Evolutionary conservation across 2,113 vertebrate species (phyloP).

Genomic region (Brienomyrus longianalis): DNA sequence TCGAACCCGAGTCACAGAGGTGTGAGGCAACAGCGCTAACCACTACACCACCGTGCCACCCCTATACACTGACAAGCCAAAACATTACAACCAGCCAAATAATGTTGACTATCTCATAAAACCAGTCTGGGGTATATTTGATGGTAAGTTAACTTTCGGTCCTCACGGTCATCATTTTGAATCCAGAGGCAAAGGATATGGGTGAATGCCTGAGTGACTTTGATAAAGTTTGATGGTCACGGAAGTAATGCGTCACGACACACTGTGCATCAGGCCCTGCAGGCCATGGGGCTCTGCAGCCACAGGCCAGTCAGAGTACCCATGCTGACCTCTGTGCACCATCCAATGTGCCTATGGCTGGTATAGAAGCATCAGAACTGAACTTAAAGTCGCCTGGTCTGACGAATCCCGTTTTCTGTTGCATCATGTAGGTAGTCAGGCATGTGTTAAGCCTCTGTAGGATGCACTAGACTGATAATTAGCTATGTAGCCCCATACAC

Average conservation of each 20-base stretch:
- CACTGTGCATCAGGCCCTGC: neutral
- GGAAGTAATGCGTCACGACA: neutral
- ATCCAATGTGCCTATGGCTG: neutral
- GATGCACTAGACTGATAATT: neutral
- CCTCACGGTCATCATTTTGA: neutral
- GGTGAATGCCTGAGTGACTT: neutral
- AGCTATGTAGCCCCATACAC: neutral
- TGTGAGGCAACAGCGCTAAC: too few relatives aligned
- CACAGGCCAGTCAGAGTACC: neutral
- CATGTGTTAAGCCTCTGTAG: neutral
- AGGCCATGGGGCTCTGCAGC: too few relatives aligned
- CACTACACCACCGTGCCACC: too few relatives aligned
- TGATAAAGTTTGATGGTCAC: neutral
- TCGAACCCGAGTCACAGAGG: too few relatives aligned
- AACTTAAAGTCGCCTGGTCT: neutral
- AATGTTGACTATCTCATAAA: neutral
- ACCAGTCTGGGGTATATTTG: neutral
- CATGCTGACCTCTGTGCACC: neutral
- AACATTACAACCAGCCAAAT: neutral
- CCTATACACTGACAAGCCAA: neutral
- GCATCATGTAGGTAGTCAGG: neutral
- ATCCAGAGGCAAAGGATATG: neutral
- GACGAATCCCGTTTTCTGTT: neutral
- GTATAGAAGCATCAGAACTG: neutral
- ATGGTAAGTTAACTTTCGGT: neutral